Conservation (phyloP, 2,888 invertebrate genomes). For the Stomorhina lunata region DNA sequence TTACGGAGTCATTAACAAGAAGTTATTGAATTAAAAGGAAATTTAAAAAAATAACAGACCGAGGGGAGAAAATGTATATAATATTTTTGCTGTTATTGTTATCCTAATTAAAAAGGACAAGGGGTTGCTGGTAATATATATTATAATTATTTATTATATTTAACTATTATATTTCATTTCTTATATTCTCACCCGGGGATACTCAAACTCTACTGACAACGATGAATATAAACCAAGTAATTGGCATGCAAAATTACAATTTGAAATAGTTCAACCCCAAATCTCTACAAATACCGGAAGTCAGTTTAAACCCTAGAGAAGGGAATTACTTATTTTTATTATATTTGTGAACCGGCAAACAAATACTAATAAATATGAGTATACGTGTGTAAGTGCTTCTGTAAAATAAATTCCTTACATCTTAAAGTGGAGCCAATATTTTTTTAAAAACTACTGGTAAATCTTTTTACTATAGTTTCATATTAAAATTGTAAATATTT, state of each 20-base stretch:
- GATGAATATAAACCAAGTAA: neutral
- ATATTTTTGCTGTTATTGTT: neutral
- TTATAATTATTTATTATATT: neutral
- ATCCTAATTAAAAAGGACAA: too few relatives aligned
- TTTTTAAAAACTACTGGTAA: too few relatives aligned
- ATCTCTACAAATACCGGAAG: neutral
- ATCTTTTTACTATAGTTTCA: too few relatives aligned
- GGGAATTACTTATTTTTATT: neutral
- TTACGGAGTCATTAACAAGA: neutral
- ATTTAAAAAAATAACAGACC: neutral
- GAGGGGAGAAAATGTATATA: neutral
- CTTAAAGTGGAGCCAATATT: too few relatives aligned
- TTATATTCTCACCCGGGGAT: neutral
- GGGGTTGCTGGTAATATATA: neutral
- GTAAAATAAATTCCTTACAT: neutral
- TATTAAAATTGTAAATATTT: too few relatives aligned
- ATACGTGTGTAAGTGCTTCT: too few relatives aligned
- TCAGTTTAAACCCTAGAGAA: neutral
- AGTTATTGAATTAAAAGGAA: neutral
- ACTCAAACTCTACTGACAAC: neutral
- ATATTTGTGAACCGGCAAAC: neutral
- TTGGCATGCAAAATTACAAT: conserved; percentile 10
- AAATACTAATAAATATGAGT: neutral
- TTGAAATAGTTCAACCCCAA: neutral
- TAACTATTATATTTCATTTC: neutral